phyloP scores from a whole-genome alignment of 1,140 invertebrate genomes.

The Drosophila carrolli region DNA sequence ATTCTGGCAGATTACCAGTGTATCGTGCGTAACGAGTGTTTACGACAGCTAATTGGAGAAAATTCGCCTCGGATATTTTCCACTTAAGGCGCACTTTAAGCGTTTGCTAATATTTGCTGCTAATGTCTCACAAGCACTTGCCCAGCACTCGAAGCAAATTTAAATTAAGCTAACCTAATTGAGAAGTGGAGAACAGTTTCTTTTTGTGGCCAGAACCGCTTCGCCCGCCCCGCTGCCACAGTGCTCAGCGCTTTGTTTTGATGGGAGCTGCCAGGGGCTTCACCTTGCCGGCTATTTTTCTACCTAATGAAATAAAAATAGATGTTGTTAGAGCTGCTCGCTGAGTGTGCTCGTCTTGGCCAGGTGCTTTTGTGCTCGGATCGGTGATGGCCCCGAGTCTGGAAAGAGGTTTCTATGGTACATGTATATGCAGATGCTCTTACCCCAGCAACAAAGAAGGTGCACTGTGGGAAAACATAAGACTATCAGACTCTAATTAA shows the following conservation, averaged over 20 bases:
- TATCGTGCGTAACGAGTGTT: conserved; percentile 7
- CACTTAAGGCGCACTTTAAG: conserved; percentile 44
- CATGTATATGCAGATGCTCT: conserved; percentile 12
- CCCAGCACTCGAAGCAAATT: conserved; percentile 68
- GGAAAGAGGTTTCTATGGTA: conserved; percentile 8
- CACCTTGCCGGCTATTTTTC: conserved; percentile 70
- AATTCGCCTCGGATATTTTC: conserved; percentile 29
- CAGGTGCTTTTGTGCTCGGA: conserved; percentile 32
- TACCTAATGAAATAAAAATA: conserved; percentile 82
- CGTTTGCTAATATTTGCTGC: conserved; percentile 57
- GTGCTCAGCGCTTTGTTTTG: conserved; percentile 48
- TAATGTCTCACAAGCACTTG: conserved; percentile 66
- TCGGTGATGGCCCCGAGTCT: conserved; percentile 20
- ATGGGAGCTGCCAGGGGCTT: conserved; percentile 20
- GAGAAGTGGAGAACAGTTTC: conserved; percentile 42
- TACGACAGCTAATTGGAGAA: conserved; percentile 44
- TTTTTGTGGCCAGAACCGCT: conserved; percentile 23
- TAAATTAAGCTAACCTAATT: conserved; percentile 79
- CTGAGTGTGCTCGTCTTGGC: conserved; percentile 28
- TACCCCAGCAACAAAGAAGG: neutral
- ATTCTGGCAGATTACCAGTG: too few relatives aligned
- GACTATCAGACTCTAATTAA: neutral
- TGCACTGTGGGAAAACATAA: neutral
- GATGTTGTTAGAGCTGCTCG: conserved; percentile 50
- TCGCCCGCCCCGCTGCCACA: neutral